These are phyloP conservation scores for Automeris io DNA, from an alignment of 2,888 invertebrate species.

Conservation along the genomic window DNA sequence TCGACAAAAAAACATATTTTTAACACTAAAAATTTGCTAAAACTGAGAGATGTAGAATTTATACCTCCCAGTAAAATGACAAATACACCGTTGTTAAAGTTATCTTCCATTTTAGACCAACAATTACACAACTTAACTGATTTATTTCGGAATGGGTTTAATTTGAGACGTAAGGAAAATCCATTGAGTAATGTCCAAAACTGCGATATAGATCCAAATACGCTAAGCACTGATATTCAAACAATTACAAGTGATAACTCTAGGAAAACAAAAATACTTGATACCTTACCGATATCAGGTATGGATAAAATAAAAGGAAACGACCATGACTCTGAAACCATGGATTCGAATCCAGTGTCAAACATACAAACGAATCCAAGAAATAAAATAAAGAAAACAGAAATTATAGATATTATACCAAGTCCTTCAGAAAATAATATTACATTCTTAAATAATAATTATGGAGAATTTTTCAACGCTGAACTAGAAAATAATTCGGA, in stretches of 20 bases:
- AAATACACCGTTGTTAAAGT: constrained; percentile 2
- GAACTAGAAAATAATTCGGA: neutral
- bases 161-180: constrained; percentile 4
- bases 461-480: neutral
- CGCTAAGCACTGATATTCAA: constrained; percentile 1
- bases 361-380: neutral
- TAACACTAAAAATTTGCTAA: constrained; percentile 32
- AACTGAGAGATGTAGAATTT: constrained; percentile 41
- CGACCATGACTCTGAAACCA: neutral
- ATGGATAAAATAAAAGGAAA: constrained; percentile 10
- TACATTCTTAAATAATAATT: neutral
- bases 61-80: constrained; percentile 15
- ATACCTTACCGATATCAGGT: constrained; percentile 17
- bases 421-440: constrained; percentile 16
- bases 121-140: constrained; percentile 2
- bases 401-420: constrained; percentile 21
- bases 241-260: constrained; percentile 1
- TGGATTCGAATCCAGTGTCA: neutral
- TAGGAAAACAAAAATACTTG: constrained; percentile 7
- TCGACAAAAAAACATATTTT: constrained; percentile 13
- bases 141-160: neutral
- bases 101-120: constrained; percentile 7
- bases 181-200: constrained; percentile 3
- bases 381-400: constrained; percentile 10
- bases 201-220: neutral